Evolutionary conservation across 2,797 vertebrate genomes (phyloP).

Genomic region (Hippopotamyrus pictus): DNA sequence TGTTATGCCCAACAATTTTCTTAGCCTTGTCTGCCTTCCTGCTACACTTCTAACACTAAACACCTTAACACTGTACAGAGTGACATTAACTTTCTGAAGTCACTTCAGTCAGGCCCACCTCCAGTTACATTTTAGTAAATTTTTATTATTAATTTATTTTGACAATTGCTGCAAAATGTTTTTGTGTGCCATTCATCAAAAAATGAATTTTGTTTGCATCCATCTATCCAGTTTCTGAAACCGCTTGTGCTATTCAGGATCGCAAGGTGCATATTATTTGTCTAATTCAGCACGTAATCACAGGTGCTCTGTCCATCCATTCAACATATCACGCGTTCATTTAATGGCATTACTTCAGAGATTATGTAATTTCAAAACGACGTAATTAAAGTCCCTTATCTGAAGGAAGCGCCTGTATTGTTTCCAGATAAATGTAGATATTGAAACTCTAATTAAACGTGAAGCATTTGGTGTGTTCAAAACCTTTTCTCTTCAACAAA

Average conservation of each 20-base stretch:
- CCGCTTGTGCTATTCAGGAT: background rate
- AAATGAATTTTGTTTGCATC: background rate
- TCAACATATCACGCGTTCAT: background rate
- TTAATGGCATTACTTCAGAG: background rate
- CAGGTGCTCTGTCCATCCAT: background rate
- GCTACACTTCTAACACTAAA: background rate
- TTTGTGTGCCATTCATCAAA: background rate
- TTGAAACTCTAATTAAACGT: background rate
- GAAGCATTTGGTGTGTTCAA: background rate
- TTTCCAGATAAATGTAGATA: constrained; percentile 5
- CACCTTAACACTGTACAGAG: background rate
- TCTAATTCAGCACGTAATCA: background rate
- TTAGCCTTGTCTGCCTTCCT: background rate
- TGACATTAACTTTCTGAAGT: background rate
- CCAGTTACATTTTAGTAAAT: background rate
- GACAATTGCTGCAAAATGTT: background rate
- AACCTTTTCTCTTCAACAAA: background rate
- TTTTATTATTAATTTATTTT: background rate
- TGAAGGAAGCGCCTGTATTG: background rate
- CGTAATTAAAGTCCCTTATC: constrained; percentile 13
- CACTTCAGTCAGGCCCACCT: background rate
- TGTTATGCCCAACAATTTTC: background rate
- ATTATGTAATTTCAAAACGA: background rate
- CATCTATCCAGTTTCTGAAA: background rate
- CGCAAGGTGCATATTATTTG: background rate